Evolutionary conservation across 2,113 vertebrate genomes (phyloP).

Genomic region (Centropus bengalensis): DNA sequence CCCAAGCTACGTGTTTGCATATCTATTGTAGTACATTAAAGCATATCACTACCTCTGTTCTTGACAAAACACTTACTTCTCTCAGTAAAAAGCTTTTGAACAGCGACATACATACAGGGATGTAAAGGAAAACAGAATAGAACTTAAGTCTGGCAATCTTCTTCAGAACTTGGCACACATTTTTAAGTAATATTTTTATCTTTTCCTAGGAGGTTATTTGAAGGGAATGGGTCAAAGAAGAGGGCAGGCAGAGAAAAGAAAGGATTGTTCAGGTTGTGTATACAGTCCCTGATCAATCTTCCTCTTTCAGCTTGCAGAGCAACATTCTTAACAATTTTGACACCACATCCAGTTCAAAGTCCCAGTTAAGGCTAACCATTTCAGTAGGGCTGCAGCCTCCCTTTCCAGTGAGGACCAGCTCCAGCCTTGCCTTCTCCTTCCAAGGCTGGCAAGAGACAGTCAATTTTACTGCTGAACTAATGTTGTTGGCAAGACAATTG

Average conservation of each 20-base stretch:
- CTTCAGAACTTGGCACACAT: neutral
- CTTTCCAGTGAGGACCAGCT: neutral
- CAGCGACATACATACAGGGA: neutral
- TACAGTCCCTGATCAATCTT: neutral
- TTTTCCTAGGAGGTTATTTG: neutral
- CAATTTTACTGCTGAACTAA: neutral
- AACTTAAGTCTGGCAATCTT: neutral
- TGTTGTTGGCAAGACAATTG: neutral
- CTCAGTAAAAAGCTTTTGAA: neutral
- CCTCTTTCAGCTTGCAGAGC: neutral
- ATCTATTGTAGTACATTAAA: neutral
- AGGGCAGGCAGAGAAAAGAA: neutral
- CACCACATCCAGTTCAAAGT: neutral
- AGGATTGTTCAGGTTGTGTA: neutral
- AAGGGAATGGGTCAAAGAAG: neutral
- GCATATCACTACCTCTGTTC: neutral
- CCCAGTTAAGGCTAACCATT: neutral
- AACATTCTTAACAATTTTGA: neutral
- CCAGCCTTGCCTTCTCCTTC: neutral
- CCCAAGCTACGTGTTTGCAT: neutral
- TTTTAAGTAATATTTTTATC: neutral
- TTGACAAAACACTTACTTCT: neutral
- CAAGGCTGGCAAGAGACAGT: neutral
- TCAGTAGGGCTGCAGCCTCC: neutral
- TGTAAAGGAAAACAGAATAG: neutral